A percentile compares a stretch with the other conserved stretches of the same genome.
Evolutionary conservation across 1,140 invertebrate species (phyloP).

Genomic region (Brachionus calyciflorus): DNA sequence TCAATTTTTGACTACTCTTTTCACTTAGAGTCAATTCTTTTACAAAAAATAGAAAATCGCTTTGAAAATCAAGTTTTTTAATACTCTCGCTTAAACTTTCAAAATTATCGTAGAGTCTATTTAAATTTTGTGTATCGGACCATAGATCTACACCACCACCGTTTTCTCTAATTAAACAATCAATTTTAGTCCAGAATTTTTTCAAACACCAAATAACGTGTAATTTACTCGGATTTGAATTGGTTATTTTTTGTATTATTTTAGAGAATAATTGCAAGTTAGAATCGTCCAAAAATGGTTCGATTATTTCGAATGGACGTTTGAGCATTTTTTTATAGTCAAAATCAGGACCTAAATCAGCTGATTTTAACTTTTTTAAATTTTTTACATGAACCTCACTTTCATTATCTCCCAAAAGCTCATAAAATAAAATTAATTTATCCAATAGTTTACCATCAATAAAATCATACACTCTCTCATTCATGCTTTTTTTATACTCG

Average conservation of each 20-base stretch:
- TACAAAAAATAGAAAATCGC: slow-evolving; percentile 8
- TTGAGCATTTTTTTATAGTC: slow-evolving; percentile 33
- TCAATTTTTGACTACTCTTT: slow-evolving; percentile 20
- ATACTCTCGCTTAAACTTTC: slow-evolving; percentile 29
- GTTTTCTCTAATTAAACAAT: background rate
- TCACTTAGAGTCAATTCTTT: slow-evolving; percentile 23
- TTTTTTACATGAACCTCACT: slow-evolving; percentile 41
- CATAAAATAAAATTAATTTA: slow-evolving; percentile 2
- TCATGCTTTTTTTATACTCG: slow-evolving; percentile 6
- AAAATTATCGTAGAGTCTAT: slow-evolving; percentile 1
- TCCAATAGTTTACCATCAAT: slow-evolving; percentile 37
- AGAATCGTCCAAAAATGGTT: slow-evolving; percentile 38
- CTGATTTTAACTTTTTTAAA: slow-evolving; percentile 42
- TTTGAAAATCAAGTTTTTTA: slow-evolving; percentile 20
- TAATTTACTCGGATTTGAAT: background rate
- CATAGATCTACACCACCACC: background rate
- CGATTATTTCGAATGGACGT: slow-evolving; percentile 4
- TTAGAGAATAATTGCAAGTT: slow-evolving; percentile 32
- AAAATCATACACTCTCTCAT: background rate
- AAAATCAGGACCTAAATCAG: background rate
- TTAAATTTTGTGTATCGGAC: slow-evolving; percentile 12
- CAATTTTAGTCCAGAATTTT: slow-evolving; percentile 37
- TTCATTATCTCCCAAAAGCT: slow-evolving; percentile 9
- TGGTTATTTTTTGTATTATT: slow-evolving; percentile 28
- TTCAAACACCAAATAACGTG: slow-evolving; percentile 46